Base-by-base conservation (phyloP, 2,113 vertebrate genomes). In the Megaptera novaeangliae region DNA sequence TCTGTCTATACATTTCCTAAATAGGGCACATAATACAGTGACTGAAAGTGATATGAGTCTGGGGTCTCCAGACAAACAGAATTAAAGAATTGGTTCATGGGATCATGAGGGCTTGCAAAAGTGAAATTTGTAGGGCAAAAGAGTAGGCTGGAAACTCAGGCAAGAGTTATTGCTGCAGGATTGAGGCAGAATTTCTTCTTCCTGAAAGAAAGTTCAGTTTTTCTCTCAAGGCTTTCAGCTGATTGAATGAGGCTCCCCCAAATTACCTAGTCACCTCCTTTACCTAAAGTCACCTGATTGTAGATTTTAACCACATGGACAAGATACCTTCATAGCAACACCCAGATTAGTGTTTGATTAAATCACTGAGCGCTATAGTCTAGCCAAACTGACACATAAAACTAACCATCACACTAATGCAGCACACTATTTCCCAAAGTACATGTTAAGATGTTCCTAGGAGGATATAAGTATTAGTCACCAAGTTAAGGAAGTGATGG, bases 331-430 rank as follows among this genome's bases (percentile, higher is more conserved):
- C 64, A 21, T 2, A 88, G 44, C 71, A 74, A 88, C 36, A 84
- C 20, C 34, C 14, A 81, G n/a, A 75, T 52, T 10, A 15, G 14
- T 21, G 17, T 69, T 49, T 69, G 74, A 78, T 57, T 41, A 59
- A 13, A 66, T 61, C 36, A 31, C 39, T 6, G 20, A 23, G 34
- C 13, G 8, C 27, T 3, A 2, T 0, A 13, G 2, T 7, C 31
- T 17, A 15, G 55, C 3, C 34, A 83, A 63, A 9, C 0, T 46
- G 41, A 44, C 11, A n/a, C 20, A 39, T 36, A 29, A 69, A 69
- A 46, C 9, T 39, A 46, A 63, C 25, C 4, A 63, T 77, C 39
- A 66, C 57, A 18, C 31, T 39, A 39, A 61, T 6, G 21, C 1
- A 71, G 31, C 10, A 31, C 5, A 46, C 1, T 59, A 36, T 80